Evolutionary conservation across 2,113 vertebrate genomes (phyloP), one percentile per base, ranked within the genome.

Genomic region (Coreoperca whiteheadi): DNA sequence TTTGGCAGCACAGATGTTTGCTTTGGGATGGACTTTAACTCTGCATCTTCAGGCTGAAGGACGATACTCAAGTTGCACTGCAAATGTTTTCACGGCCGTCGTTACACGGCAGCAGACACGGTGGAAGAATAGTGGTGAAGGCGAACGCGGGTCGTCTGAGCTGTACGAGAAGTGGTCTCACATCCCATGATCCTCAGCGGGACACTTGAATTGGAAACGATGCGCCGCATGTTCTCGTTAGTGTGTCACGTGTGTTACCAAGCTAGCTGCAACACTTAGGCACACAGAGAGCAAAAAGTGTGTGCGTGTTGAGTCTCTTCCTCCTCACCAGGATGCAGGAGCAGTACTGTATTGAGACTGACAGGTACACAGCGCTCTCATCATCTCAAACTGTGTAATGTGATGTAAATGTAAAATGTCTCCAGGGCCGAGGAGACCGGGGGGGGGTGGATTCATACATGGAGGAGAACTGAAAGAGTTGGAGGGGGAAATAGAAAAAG

Each of bases 401-500:
- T 83, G 79, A 89, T 87, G 85, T 85, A 83, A 81, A 89, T 86
- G 81, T 71, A 67, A 85, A 84, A 87, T 60, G 75, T 87, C 81
- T 78, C 63, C 5, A 8, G 54, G 84, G 74, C 57, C 3, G 3
- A 32, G n/a, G n/a, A n/a, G n/a, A n/a, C n/a, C n/a, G n/a, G n/a
- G n/a, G n/a, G n/a, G n/a, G n/a, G n/a, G n/a, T n/a, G n/a, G n/a
- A n/a, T n/a, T n/a, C n/a, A 21, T 53, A 15, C 37, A 30, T 3
- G 21, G 16, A 25, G 54, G 25, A 10, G n/a, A 63, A 30, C 15
- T 28, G 3, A 30, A 60, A 21, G 20, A 34, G 46, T 54, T 67
- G 41, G 12, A n/a, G 53, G 37, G 23, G 6, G n/a, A 10, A 61
- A 43, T n/a, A 6, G 57, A 50, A 39, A 37, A 30, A 56, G 28